Conservation (phyloP, 2,888 invertebrate species). For the Brachynemurus nebulosus region DNA sequence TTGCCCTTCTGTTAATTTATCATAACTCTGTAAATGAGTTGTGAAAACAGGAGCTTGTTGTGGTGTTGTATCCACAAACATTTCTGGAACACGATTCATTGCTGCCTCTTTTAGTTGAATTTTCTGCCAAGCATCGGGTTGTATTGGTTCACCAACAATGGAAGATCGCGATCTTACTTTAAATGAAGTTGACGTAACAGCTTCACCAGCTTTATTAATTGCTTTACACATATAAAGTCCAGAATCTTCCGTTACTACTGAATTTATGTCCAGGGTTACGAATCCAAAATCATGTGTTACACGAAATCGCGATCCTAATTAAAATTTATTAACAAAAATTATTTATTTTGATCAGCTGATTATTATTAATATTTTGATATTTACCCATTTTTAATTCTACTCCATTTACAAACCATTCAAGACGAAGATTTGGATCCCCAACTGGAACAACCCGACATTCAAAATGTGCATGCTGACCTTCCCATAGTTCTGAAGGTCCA, state of each 20-base stretch:
- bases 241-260: constrained; percentile 77
- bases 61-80: constrained; percentile 71
- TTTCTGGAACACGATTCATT: constrained; percentile 78
- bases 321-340: background rate
- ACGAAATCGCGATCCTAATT: constrained; percentile 66
- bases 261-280: constrained; percentile 81
- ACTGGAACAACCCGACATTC: constrained; percentile 87
- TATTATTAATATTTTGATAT: no score
- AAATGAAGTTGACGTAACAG: constrained; percentile 80
- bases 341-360: background rate
- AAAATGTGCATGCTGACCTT: constrained; percentile 81
- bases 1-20: constrained; percentile 73
- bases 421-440: constrained; percentile 81
- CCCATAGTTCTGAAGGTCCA: constrained; percentile 81
- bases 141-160: constrained; percentile 69
- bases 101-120: constrained; percentile 84
- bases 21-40: constrained; percentile 73
- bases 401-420: constrained; percentile 94
- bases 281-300: constrained; percentile 90
- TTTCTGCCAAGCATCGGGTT: constrained; percentile 86
- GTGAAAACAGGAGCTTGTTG: constrained; percentile 94
- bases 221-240: constrained; percentile 92
- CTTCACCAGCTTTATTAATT: constrained; percentile 85
- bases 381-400: constrained; percentile 81
- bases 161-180: constrained; percentile 74